Evolutionary conservation across 2,113 vertebrate species (phyloP), one percentile per base, ranked within the genome.

Genomic region (Columba janthina): DNA sequence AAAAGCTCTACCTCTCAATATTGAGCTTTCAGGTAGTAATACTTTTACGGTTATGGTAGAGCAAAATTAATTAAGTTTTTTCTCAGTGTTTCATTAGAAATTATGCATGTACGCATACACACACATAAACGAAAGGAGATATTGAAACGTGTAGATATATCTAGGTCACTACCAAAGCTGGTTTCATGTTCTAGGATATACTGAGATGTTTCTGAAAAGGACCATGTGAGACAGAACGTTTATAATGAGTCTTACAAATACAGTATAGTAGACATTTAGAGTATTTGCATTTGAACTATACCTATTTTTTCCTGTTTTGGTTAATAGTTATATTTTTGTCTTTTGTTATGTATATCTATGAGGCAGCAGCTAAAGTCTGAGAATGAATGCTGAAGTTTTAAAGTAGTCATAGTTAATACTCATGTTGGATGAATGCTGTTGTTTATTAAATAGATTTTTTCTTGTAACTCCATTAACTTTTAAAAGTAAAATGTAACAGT

Each of bases 141-240:
- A 28, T 53, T 72, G 61, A 58, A 76, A 44, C 32, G 15, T 54
- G 48, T 75, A 36, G 25, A 57, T 81, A 42, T 6, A 28, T 90
- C 46, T 87, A 46, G 44, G 0, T 90, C 34, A 16, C 17, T 78
- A 50, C 51, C 25, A 88, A 85, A 81, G 24, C 28, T 93, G 22
- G 32, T 84, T 80, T 91, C 36, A 31, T 56, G 73, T 94, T 95
- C 70, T 87, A 92, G 66, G 79, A 29, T 62, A 71, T 90, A 65
- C 67, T 89, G 81, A 76, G 38, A 46, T 89, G 36, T 89, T 93
- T 96, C 95, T 96, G 91, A 78, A 96, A 97, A 94, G 82, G 86
- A 82, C 65, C 92, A 65, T 66, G 87, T 48, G 44, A 87, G n/a
- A 88, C 74, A 95, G 88, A 97, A 93, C 38, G 82, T 91, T 94